These are phyloP conservation scores for Hippasteria phrygiana DNA, from an alignment of 53 echinoderm and acorn worm species.

Conservation along the genomic window DNA sequence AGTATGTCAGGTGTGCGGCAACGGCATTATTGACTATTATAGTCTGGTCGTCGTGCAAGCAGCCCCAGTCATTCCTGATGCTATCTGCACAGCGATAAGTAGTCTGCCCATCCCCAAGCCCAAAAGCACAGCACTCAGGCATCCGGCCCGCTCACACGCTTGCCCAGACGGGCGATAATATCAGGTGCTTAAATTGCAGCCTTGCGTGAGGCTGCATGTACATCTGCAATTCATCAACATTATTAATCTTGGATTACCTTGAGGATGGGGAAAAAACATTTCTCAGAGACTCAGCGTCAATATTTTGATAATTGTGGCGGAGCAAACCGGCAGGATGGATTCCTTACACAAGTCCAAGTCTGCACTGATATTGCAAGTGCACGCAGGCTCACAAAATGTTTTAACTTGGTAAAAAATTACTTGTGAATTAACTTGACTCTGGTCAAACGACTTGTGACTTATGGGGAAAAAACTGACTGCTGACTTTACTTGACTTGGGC, in stretches of 20 bases:
- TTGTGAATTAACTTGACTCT: no score
- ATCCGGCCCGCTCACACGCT: background rate
- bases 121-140: background rate
- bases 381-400: no score
- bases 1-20: constrained; percentile 7
- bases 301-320: constrained; percentile 23
- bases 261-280: constrained; percentile 14
- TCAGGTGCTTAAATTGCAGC: background rate
- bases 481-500: no score
- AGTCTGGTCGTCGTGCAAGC: no score
- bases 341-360: background rate
- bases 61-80: background rate
- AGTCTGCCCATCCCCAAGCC: background rate
- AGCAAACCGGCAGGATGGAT: background rate
- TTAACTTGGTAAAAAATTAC: no score
- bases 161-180: background rate
- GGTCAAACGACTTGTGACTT: no score
- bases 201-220: constrained; percentile 1
- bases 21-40: constrained; percentile 1
- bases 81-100: constrained; percentile 6
- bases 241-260: constrained; percentile 22
- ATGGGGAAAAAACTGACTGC: no score
- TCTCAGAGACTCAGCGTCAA: background rate
- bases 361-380: no score
- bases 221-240: constrained; percentile 32